Base-by-base conservation (phyloP, 2,888 invertebrate species). In the Neuroscelio doddi region DNA sequence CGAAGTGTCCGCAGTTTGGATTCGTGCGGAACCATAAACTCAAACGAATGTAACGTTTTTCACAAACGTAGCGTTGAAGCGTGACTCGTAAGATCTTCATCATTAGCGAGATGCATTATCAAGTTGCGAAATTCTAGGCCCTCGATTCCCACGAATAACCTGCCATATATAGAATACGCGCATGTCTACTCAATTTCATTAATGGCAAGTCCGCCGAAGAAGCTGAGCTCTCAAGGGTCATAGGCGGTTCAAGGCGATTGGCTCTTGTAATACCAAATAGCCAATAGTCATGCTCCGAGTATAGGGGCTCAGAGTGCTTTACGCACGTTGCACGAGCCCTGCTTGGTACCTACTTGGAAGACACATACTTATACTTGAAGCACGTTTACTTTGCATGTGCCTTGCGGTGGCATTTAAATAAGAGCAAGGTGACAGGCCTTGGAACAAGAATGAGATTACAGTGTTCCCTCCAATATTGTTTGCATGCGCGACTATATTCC, bases 371-470 rank as follows among this genome's bases (percentile, higher is more conserved):
- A 29, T 34, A 45, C 27, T 38, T 50, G 14, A 12, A 14, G 21
- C 21, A 7, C 36, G 9, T 17, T 14, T 8, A 49, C 44, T 50
- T 44, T 49, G 36, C 32, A 16, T 30, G 34, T 8, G 14, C 47
- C 61, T 46, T 45, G 36, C 50, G 56, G 49, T 51, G 68, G 68
- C 45, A 71, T 70, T 71, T 74, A 67, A 72, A 74, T 70, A 70
- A 72, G 62, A 69, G 58, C 69, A 71, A 61, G 65, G 57, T 62
- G 69, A 69, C 62, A 39, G 62, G 41, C 51, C 63, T 64, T 46
- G 56, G 50, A 71, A 71, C 68, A 55, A 69, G 64, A 70, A 69
- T 67, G 52, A 64, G 70, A 71, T 72, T 74, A 72, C 71, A n/a
- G n/a, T n/a, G n/a, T n/a, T n/a, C n/a, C n/a, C n/a, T n/a, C n/a